A percentile compares a stretch with the other conserved stretches of the same genome.
Conservation (phyloP, 2,797 vertebrate species). For the Anguilla obscura region DNA sequence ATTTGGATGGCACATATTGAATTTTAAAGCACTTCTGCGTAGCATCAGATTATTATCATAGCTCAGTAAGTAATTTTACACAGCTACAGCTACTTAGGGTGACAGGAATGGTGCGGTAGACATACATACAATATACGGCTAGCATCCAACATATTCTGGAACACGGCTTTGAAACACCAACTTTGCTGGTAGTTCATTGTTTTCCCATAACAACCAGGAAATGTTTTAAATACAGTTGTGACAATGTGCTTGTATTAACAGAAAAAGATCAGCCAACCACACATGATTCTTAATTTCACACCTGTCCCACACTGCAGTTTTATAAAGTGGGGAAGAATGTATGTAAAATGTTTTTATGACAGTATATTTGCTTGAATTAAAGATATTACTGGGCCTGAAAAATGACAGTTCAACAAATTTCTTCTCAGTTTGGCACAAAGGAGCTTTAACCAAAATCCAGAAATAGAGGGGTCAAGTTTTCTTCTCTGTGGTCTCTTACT, state of each 20-base stretch:
- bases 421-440: not conserved
- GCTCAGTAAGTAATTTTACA: not conserved
- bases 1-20: not conserved
- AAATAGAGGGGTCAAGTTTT: not conserved
- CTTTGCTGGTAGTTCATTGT: not conserved
- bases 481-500: not conserved
- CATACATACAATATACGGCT: not conserved
- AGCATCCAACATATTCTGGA: not conserved
- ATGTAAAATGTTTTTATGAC: not conserved
- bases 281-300: not conserved
- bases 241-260: not conserved
- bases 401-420: not conserved
- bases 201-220: not conserved
- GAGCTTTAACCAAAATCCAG: not conserved
- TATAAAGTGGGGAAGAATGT: not conserved
- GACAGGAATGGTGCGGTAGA: not conserved
- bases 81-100: not conserved
- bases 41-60: not conserved
- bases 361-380: not conserved
- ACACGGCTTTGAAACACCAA: not conserved
- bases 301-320: not conserved
- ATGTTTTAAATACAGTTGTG: not conserved
- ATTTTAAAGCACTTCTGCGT: not conserved
- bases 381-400: not conserved
- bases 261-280: not conserved